These are phyloP conservation scores for Xyrauchen texanus DNA, from an alignment of 2,113 vertebrate species.

Conservation along the genomic window DNA sequence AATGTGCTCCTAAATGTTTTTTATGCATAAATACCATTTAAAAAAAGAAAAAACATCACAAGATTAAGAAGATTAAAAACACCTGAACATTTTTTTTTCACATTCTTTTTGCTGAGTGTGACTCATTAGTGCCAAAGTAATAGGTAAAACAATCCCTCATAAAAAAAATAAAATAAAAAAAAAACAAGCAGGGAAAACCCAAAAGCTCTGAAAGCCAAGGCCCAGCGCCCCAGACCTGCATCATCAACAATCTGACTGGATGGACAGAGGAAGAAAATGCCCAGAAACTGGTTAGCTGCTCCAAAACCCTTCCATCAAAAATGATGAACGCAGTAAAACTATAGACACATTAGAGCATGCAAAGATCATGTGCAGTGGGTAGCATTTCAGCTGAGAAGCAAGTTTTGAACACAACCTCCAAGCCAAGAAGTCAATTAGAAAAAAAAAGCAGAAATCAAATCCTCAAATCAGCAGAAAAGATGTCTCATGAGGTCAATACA, in stretches of 20 bases:
- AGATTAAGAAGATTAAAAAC: conserved; percentile 1
- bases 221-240: conserved; percentile 33
- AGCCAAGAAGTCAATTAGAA: conserved; percentile 30
- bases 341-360: conserved; percentile 43
- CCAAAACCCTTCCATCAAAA: conserved; percentile 40
- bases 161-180: conserved; percentile 7
- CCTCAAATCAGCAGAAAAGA: conserved; percentile 52
- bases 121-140: conserved; percentile 37
- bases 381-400: conserved; percentile 58
- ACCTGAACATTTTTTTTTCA: conserved; percentile 14
- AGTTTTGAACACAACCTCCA: conserved; percentile 39
- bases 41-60: conserved; percentile 5
- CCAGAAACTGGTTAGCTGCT: conserved; percentile 46
- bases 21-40: conserved; percentile 22
- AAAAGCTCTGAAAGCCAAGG: conserved; percentile 14
- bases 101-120: conserved; percentile 28
- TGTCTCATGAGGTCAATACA: conserved; percentile 41
- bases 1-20: not conserved
- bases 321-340: conserved; percentile 52
- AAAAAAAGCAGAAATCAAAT: conserved; percentile 52
- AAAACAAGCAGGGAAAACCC: conserved; percentile 40
- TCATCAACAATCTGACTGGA: conserved; percentile 38
- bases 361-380: conserved; percentile 46
- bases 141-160: conserved; percentile 40
- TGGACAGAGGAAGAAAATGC: conserved; percentile 26